Evolutionary conservation across 2,113 vertebrate species (phyloP).

Genomic region (Anguilla rostrata): DNA sequence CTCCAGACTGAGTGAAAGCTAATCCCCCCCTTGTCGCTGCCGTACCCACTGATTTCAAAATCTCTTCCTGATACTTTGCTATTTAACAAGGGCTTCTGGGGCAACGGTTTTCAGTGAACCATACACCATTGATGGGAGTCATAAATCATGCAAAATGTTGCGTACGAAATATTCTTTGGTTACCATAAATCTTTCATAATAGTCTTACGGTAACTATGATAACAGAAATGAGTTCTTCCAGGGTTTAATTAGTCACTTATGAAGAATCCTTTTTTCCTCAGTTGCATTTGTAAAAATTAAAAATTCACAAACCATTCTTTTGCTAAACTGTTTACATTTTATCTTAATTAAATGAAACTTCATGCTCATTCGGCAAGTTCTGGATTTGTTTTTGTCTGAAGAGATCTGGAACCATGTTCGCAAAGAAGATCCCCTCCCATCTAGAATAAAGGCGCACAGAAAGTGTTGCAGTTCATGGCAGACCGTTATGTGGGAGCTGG

Average conservation of each 20-base stretch:
- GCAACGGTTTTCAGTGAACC: neutral
- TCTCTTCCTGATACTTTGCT: neutral
- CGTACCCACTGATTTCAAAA: neutral
- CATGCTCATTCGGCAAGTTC: neutral
- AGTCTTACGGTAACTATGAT: neutral
- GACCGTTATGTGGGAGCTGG: neutral
- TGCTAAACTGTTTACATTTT: neutral
- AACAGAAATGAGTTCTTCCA: neutral
- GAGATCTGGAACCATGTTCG: neutral
- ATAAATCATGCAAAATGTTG: neutral
- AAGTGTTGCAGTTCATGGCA: neutral
- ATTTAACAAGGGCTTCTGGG: slow-evolving; percentile 7
- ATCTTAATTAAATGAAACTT: neutral
- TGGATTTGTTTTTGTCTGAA: neutral
- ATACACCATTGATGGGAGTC: neutral
- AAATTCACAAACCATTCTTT: neutral
- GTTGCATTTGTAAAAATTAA: neutral
- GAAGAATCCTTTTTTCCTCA: neutral
- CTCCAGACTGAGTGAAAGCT: neutral
- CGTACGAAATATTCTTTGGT: neutral
- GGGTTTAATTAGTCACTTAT: neutral
- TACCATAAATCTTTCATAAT: neutral
- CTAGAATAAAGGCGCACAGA: neutral
- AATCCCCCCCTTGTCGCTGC: neutral
- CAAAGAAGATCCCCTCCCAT: neutral